Base-by-base conservation (phyloP, 1,140 invertebrate genomes). In the Drosophila pseudoobscura region DNA sequence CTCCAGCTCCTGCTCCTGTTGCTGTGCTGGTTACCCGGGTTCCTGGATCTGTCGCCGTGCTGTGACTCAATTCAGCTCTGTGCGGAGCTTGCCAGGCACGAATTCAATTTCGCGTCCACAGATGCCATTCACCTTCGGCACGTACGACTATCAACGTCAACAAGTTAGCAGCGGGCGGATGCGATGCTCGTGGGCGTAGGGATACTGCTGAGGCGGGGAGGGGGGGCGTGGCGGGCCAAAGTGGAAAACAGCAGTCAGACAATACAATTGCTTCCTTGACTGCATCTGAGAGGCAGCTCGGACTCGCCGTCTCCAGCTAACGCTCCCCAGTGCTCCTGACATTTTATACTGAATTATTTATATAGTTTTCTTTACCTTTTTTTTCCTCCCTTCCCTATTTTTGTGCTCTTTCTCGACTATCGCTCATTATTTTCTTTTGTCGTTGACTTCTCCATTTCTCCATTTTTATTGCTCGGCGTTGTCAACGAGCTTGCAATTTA, bases 31-130 rank as follows among this genome's bases (percentile, higher is more conserved):
- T 15, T 59, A 35, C 24, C 39, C 41, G 20, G 22, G 43, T 46
- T 66, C 39, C 50, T 17, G 55, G 43, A 49, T 49, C 61, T 39
- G 35, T 39, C 35, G 35, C 65, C 53, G 17, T 65, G 17, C 26
- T 66, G 79, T 60, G 80, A 84, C 80, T 84, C 80, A 84, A 84
- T 84, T 63, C 73, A 64, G 73, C 58, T 75, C 61, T 75, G 70
- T 53, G 57, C 35, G 60, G 63, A 85, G 72, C 68, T 80, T 83
- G 71, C 71, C 71, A 79, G 83, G 84, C 83, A 88, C 83, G 83
- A 88, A 89, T 88, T 88, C 83, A 88, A 88, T 88, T 88, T 89
- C 84, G 83, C 83, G 83, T 88, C 83, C 83, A 88, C 84, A 88
- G 84, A 88, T 88, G 83, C 83, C 83, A 83, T 88, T 88, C 83